phyloP scores from a whole-genome alignment of 1,140 invertebrate species.

The Bombus picipes region DNA sequence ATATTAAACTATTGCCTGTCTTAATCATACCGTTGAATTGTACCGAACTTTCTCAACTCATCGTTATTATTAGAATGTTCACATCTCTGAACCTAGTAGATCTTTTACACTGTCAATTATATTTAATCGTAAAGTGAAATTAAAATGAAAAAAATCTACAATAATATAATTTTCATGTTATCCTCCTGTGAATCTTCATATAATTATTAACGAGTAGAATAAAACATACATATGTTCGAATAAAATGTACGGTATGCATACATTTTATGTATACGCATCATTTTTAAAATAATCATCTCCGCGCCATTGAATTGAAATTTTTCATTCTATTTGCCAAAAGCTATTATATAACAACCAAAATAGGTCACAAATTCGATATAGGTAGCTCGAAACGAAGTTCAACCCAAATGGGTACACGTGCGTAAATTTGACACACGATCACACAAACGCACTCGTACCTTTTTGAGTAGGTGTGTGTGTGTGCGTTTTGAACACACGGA shows the following conservation, averaged over 20 bases:
- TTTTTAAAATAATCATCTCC: background rate
- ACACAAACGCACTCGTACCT: constrained; percentile 40
- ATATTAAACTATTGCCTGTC: background rate
- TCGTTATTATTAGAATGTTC: no score
- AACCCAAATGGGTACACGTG: background rate
- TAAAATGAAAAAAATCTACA: no score
- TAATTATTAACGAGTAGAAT: no score
- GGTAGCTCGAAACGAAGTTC: background rate
- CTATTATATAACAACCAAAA: background rate
- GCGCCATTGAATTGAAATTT: background rate
- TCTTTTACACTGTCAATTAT: no score
- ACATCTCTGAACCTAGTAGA: no score
- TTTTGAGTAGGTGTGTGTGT: background rate
- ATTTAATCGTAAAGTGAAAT: no score
- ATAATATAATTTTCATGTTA: no score
- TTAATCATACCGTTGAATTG: background rate
- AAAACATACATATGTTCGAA: no score
- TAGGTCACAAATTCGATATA: background rate
- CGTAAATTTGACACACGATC: constrained; percentile 17
- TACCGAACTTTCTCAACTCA: no score
- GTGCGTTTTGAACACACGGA: background rate
- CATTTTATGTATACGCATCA: no score
- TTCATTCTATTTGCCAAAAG: background rate
- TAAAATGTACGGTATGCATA: no score
- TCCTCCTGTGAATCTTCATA: no score